phyloP scores from a whole-genome alignment of 2,888 invertebrate species.

The Andrena trimmerana region DNA sequence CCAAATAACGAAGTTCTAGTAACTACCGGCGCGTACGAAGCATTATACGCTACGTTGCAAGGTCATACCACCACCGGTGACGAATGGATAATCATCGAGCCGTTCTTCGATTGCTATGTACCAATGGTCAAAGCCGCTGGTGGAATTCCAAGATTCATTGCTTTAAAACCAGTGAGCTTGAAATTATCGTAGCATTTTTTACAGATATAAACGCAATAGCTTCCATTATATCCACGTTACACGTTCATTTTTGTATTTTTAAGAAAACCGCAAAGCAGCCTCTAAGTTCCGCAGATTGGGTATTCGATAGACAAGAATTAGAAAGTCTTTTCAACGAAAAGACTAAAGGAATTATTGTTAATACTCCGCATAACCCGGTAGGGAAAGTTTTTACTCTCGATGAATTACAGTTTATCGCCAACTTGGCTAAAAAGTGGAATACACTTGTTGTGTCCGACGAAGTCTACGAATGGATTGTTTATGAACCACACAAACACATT shows the following conservation, averaged over 20 bases:
- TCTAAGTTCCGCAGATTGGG: constrained; percentile 94
- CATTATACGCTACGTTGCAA: constrained; percentile 94
- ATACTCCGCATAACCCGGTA: constrained; percentile 98
- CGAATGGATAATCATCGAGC: constrained; percentile 98
- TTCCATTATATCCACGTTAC: too few species aligned
- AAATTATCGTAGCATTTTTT: not conserved
- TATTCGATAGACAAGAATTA: constrained; percentile 93
- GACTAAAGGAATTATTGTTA: constrained; percentile 98
- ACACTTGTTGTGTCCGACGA: constrained; percentile 97
- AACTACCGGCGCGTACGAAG: constrained; percentile 97
- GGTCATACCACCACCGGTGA: constrained; percentile 95
- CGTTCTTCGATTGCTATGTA: constrained; percentile 99
- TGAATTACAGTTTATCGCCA: constrained; percentile 92
- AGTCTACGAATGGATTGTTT: constrained; percentile 99
- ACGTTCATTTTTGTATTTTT: constrained; percentile 7
- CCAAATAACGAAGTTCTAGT: constrained; percentile 94
- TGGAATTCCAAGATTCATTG: constrained; percentile 94
- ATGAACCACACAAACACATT: constrained; percentile 92
- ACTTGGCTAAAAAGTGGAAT: constrained; percentile 96
- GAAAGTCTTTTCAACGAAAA: constrained; percentile 92
- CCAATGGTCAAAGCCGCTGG: constrained; percentile 97
- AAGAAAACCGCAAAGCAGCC: constrained; percentile 86
- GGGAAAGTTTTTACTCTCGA: constrained; percentile 94
- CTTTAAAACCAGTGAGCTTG: constrained; percentile 91
- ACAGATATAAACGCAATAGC: not conserved